These are phyloP conservation scores for Lasioglossum malachurum DNA, from an alignment of 2,888 invertebrate genomes.

Conservation along the genomic window DNA sequence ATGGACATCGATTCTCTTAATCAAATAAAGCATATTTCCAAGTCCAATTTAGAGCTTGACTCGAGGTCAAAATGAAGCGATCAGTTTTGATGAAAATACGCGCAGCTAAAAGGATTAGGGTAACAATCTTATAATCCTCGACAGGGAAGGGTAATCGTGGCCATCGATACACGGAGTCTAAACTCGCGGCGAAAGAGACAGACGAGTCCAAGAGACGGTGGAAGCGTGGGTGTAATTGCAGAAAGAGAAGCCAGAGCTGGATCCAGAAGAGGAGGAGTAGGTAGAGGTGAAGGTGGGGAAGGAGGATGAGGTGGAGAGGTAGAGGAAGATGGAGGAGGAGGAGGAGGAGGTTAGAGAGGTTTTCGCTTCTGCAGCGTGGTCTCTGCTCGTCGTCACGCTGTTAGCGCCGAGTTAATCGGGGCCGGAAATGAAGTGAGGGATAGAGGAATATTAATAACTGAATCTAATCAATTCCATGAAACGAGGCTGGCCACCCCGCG, in stretches of 20 bases:
- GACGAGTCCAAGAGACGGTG: conserved; percentile 55
- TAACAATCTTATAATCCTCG: neutral
- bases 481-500: conserved; percentile 78
- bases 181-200: conserved; percentile 53
- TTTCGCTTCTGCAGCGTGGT: conserved; percentile 67
- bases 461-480: conserved; percentile 84
- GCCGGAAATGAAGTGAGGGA: conserved; percentile 84
- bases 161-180: neutral
- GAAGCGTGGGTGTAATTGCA: conserved; percentile 41
- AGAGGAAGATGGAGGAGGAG: conserved; percentile 26
- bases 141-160: neutral
- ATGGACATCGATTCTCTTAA: neutral
- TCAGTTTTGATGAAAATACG: neutral
- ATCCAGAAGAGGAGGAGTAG: neutral
- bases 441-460: conserved; percentile 84
- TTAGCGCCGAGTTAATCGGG: conserved; percentile 82
- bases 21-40: neutral
- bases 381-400: conserved; percentile 83
- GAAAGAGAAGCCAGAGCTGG: conserved; percentile 21
- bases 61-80: neutral
- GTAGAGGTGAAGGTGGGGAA: conserved; percentile 21
- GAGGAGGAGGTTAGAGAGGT: conserved; percentile 51
- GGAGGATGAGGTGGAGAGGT: conserved; percentile 56
- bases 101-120: neutral
- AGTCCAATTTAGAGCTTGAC: neutral